These are phyloP conservation scores for Caloenas nicobarica DNA, from an alignment of 2,113 vertebrate species.

Conservation along the genomic window DNA sequence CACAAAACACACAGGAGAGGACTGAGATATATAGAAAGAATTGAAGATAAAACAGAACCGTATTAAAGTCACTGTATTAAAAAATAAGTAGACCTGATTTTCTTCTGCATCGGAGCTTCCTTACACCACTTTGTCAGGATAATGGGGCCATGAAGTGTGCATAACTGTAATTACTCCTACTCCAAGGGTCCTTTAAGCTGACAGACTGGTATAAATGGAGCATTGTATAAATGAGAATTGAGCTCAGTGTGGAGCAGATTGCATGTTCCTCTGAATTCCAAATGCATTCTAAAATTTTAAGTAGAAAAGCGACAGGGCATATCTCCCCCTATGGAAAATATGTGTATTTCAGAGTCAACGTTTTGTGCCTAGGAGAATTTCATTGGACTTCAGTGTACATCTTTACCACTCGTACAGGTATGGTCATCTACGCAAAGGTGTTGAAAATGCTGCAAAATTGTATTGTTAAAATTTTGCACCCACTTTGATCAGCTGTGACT, in stretches of 20 bases:
- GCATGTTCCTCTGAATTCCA: not conserved
- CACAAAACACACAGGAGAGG: not conserved
- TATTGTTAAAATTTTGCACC: not conserved
- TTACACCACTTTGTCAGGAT: not conserved
- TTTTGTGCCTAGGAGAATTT: not conserved
- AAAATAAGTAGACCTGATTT: slow-evolving; percentile 54
- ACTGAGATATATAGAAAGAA: slow-evolving; percentile 11
- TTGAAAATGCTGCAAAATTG: not conserved
- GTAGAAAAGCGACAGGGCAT: not conserved
- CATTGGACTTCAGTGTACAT: not conserved
- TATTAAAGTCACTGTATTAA: slow-evolving; percentile 25
- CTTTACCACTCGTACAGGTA: not conserved
- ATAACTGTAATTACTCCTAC: slow-evolving; percentile 30
- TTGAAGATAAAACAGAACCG: slow-evolving; percentile 18
- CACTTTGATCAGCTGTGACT: not conserved
- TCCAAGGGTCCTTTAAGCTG: slow-evolving; percentile 23
- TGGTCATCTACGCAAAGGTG: not conserved
- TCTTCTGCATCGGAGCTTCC: slow-evolving; percentile 19
- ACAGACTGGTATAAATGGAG: slow-evolving; percentile 12
- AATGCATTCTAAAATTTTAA: not conserved
- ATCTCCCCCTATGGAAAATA: not conserved
- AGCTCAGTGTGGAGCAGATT: not conserved
- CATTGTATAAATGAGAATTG: slow-evolving; percentile 7
- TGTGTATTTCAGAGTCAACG: accelerated
- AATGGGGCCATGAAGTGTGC: slow-evolving; percentile 26